Base-by-base conservation (phyloP, 2,888 invertebrate genomes). In the Drosophila gaucha region DNA sequence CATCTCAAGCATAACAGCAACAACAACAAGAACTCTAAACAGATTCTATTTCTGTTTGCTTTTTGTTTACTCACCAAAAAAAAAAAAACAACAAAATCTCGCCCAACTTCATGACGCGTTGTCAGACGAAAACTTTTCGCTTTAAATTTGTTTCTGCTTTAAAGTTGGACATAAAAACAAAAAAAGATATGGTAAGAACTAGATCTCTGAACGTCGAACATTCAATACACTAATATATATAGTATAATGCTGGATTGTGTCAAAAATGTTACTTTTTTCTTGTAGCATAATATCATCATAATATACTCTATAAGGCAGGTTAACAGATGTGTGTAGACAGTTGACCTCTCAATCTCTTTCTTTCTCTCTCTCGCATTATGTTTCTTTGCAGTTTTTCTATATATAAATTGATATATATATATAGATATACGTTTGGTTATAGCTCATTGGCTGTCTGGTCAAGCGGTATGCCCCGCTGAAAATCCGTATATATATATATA, bases 11-110 rank as follows among this genome's bases (percentile, higher is more conserved):
- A n/a, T n/a, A 39, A 22, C 24, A 38, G 24, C 3, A 30, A 20
- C 14, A 56, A 2, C 18, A 31, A 16, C 35, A 31, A 20, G 8
- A 38, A 26, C 16, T 52, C 46, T 52, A 47, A 67, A 65, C 58
- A 26, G 24, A 58, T 47, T 52, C 67, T 67, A 50, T 68, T 68
- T 54, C 18, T 18, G 43, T 36, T 18, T 28, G 33, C 14, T 14
- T 14, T 49, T 51, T 63, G 56, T 66, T 63, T 63, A 63, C 35
- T 26, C 26, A 10, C 9, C 52, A 41, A 30, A 30, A 28, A 1
- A 3, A 36, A 39, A 51, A 51, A 38, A 41, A 41, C 18, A 18
- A 14, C 16, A 20, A 41, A 52, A 52, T 41, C 52, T 41, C 46
- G 26, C 18, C 8, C n/a, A 35, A 46, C 54, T 44, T 44, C 20